Conservation (phyloP, 2,797 vertebrate genomes). For the Ciconia nigra region DNA sequence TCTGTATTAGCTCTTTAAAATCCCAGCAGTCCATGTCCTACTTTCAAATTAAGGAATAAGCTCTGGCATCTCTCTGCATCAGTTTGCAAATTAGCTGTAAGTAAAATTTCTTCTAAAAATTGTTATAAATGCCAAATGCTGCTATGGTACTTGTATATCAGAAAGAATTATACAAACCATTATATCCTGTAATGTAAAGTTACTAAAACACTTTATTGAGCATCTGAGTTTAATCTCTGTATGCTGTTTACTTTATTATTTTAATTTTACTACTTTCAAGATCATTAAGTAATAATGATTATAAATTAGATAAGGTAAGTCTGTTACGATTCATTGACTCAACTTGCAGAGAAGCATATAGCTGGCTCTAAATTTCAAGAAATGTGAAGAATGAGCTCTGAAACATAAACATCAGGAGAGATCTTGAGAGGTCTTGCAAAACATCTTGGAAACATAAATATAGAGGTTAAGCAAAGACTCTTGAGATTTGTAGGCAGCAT, state of each 20-base stretch:
- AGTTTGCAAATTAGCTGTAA: not conserved
- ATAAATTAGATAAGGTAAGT: not conserved
- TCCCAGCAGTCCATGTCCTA: not conserved
- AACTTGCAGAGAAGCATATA: not conserved
- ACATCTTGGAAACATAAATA: not conserved
- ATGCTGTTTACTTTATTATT: conserved; percentile 25
- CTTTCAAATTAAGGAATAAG: not conserved
- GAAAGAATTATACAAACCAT: not conserved
- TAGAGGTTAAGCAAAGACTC: not conserved
- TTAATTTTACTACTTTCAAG: conserved; percentile 23
- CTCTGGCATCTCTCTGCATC: not conserved
- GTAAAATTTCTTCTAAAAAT: conserved; percentile 9
- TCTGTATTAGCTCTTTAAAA: not conserved
- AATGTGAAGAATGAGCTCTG: not conserved
- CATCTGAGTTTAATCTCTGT: conserved; percentile 27
- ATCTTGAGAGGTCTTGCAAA: not conserved
- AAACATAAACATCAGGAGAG: not conserved
- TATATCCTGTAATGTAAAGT: not conserved
- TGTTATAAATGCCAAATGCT: not conserved
- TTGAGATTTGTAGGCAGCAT: not conserved
- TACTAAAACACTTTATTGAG: conserved; percentile 18
- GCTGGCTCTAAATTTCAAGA: not conserved
- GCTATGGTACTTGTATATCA: not conserved
- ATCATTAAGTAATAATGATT: conserved; percentile 14
- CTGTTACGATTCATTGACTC: not conserved